Conservation (phyloP, 2,797 vertebrate species). For the Otus scops region DNA sequence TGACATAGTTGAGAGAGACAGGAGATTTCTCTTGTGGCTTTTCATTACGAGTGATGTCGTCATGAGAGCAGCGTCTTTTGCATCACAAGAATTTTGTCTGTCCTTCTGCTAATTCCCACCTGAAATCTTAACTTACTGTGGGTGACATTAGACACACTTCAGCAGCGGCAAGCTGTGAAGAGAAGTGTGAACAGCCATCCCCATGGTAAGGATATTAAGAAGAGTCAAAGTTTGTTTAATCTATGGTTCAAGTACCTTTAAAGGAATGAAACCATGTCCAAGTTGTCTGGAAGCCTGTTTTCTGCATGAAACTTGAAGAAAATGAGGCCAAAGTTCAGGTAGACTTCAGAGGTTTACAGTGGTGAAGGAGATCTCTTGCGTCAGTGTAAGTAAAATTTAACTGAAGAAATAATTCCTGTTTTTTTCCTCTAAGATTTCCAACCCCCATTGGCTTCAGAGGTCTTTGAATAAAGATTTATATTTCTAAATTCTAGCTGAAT, state of each 20-base stretch:
- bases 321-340: background rate
- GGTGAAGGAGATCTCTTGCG: background rate
- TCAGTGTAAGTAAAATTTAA: slow-evolving; percentile 26
- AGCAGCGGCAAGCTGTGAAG: background rate
- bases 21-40: background rate
- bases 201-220: background rate
- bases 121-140: background rate
- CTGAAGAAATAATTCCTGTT: background rate
- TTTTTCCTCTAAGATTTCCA: background rate
- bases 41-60: background rate
- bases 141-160: background rate
- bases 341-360: background rate
- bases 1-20: background rate
- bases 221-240: background rate
- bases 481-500: background rate
- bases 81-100: background rate
- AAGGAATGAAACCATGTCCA: background rate
- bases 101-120: background rate
- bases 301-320: background rate
- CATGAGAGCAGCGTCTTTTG: background rate
- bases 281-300: background rate
- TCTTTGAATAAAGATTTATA: background rate
- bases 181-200: background rate
- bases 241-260: background rate
- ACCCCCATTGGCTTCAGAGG: background rate